Evolutionary conservation across 2,888 invertebrate species (phyloP).

Genomic region (Lagria hirta): DNA sequence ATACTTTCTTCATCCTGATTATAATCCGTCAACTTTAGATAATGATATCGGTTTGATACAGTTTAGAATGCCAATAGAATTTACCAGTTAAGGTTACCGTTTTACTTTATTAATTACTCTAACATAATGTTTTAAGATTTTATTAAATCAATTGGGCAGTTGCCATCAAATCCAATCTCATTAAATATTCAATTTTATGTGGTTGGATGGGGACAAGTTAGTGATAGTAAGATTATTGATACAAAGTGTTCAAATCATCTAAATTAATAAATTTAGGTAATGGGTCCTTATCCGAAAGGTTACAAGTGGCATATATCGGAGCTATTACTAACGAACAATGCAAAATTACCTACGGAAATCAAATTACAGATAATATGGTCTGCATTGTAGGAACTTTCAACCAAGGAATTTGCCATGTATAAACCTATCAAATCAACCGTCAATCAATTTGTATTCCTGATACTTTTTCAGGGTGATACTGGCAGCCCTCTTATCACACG

Average conservation of each 20-base stretch:
- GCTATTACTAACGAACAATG: conserved; percentile 6
- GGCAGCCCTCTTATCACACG: conserved; percentile 6
- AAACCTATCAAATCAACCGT: neutral
- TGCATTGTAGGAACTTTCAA: conserved; percentile 14
- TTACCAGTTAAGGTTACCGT: conserved; percentile 3
- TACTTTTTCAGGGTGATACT: conserved; percentile 9
- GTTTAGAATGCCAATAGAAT: conserved; percentile 3
- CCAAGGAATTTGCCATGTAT: conserved; percentile 9
- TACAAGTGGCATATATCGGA: conserved; percentile 2
- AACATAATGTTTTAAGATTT: neutral
- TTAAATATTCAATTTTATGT: neutral
- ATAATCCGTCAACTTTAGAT: conserved; percentile 1
- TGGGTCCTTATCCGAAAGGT: neutral
- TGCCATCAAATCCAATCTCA: neutral
- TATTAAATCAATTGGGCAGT: neutral
- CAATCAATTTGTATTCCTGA: conserved; percentile 2
- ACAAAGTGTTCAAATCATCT: neutral
- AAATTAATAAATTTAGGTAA: neutral
- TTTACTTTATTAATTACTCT: neutral
- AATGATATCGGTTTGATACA: conserved; percentile 4
- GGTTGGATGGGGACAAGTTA: conserved; percentile 15
- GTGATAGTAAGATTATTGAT: conserved; percentile 3
- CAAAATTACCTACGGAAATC: conserved; percentile 5
- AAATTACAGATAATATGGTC: conserved; percentile 12
- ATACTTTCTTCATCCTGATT: conserved; percentile 7